Evolutionary conservation across 92 coral and sea anemone species (phyloP), one percentile per base, ranked within the genome.

Genomic region (Anthopleura xanthogrammica): DNA sequence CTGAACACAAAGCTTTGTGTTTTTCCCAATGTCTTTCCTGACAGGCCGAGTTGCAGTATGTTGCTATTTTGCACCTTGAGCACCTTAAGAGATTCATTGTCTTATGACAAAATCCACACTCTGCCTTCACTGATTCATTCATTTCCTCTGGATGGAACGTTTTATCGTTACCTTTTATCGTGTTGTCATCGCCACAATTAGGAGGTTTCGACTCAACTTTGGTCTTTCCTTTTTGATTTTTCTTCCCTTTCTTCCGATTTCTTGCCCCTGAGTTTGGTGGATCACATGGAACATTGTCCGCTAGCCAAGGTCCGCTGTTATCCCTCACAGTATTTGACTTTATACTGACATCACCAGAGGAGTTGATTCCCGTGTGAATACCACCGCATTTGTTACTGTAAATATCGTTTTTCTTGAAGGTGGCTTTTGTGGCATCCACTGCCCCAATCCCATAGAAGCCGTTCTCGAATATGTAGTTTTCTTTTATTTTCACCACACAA

Each of bases 311-410:
- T 22, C 95, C 93, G 20, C 76, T 68, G 84, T 92, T 86, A n/a
- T 86, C 88, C 60, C 85, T 72, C 24, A 92, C 89, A 9, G 68
- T 65, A 64, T 92, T 92, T 3, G 72, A 41, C 62, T 68, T 72
- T 12, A 92, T 48, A 3, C 41, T 19, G 71, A 90, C 79, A 10
- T 89, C 78, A 23, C 87, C 92, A 12, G 91, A 88, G 85, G 48
- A 88, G 46, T 83, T 80, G 0, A 16, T 0, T 52, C 88, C 86
- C 8, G 89, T 74, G 77, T n/a, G 79, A 75, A 92, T 82, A 0
- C 95, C 95, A 17, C 95, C 93, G 77, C 91, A 92, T 73, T 90
- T 90, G 84, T 92, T 92, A 10, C 86, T 64, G 16, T 77, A 87
- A 20, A 92, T 87, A 16, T 41, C 64, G 66, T 92, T 92, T 16